Base-by-base conservation (phyloP, 2,797 vertebrate genomes). In the Macropus fuliginosus region DNA sequence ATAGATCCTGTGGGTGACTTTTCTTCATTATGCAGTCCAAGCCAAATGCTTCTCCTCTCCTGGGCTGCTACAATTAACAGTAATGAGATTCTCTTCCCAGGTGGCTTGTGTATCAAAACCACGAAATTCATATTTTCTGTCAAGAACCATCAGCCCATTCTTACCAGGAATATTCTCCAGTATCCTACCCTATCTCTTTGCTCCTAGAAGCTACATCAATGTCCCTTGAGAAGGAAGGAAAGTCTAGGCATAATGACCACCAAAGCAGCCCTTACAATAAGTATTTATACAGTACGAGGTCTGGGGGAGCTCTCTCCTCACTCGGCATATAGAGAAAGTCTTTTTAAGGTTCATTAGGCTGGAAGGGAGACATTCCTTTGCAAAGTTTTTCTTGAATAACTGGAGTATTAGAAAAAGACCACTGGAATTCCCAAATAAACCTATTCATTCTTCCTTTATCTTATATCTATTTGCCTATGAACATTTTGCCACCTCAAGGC, bases 41-140 rank as follows among this genome's bases (percentile, higher is more conserved):
- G 56, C 27, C 50, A 31, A 27, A 4, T 0, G 5, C 57, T 52
- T 46, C 24, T 74, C 50, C 55, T 91, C 87, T 95, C 81, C 56
- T 31, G 55, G 59, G 74, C 24, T 40, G 91, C 13, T 11, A 92
- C 56, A 94, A n/a, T 66, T 92, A 87, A 59, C 40, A 94, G 62
- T 55, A 62, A 90, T 52, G 74, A 94, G 24, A 93, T 16, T 59
- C 27, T 34, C 50, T 31, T 91, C 90, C 91, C 28, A 91, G 28
- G 54, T 74, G 66, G 56, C 56, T 10, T 0, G 54, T 28, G 93
- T 52, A n/a, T 93, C 40, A 62, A 56, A 93, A 93, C 91, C 91
- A 59, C 31, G 46, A 31, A 74, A 55, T 94, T 87, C 54, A 92
- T 59, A 91, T 59, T 91, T 56, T 91, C 95, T 74, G 52, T 54